phyloP scores from a whole-genome alignment of 2,888 invertebrate genomes.

The Drosophila hamatofila region DNA sequence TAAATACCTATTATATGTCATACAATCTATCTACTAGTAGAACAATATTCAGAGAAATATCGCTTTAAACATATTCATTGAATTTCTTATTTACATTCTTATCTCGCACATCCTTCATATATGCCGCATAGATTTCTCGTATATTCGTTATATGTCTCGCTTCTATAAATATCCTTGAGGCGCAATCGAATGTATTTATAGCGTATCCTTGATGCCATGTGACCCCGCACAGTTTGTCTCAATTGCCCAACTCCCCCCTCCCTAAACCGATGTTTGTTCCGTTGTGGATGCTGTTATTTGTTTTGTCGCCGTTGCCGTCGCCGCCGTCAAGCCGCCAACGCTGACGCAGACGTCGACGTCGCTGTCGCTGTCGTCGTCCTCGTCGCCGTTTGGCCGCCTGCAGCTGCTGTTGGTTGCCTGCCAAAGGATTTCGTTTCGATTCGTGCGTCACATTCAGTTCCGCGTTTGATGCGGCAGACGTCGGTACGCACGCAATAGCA shows the following conservation, averaged over 20 bases:
- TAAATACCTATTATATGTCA: not conserved
- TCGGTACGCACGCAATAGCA: slow-evolving; percentile 49
- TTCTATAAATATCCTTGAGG: not conserved
- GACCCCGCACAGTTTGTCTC: slow-evolving; percentile 31
- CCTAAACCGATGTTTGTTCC: slow-evolving; percentile 40
- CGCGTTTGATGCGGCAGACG: slow-evolving; percentile 63
- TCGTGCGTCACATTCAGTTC: slow-evolving; percentile 74
- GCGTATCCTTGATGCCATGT: slow-evolving; percentile 44
- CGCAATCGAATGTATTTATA: slow-evolving; percentile 22
- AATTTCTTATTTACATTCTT: not conserved
- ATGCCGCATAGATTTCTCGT: not conserved
- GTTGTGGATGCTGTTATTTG: slow-evolving; percentile 71
- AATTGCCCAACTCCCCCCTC: slow-evolving; percentile 7
- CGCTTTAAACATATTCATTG: not conserved
- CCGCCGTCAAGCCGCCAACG: slow-evolving; percentile 38
- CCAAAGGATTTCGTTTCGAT: slow-evolving; percentile 65
- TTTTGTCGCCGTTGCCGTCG: slow-evolving; percentile 72
- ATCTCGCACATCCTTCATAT: not conserved
- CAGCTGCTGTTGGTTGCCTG: slow-evolving; percentile 44
- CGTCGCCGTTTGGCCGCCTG: slow-evolving; percentile 36
- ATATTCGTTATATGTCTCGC: not conserved
- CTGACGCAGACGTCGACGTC: slow-evolving; percentile 27
- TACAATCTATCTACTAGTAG: not conserved
- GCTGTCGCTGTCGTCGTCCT: slow-evolving; percentile 45
- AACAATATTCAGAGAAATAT: not conserved